phyloP scores from a whole-genome alignment of 1,140 invertebrate species.

The Aphelinus certus region DNA sequence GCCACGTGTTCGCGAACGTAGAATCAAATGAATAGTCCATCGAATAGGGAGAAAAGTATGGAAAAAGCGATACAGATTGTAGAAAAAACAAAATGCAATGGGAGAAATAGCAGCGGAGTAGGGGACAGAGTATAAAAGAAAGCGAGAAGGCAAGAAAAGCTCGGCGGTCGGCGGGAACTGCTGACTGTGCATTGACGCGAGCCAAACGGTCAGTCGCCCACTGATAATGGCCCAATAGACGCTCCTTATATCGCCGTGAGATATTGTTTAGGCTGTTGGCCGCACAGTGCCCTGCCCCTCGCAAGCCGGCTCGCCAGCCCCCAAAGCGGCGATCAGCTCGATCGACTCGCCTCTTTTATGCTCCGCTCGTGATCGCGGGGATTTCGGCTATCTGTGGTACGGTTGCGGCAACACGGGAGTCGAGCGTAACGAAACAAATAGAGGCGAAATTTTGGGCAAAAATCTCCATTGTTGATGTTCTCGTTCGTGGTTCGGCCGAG shows the following conservation, averaged over 20 bases:
- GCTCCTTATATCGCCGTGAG: constrained; percentile 64
- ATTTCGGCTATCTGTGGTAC: no score
- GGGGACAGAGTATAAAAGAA: constrained; percentile 1
- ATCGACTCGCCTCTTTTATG: no score
- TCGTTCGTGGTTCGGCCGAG: no score
- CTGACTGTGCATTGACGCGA: constrained; percentile 61
- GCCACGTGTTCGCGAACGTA: no score
- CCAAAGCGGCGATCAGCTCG: no score
- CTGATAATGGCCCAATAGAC: constrained; percentile 66
- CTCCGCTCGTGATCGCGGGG: no score
- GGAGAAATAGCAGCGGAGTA: constrained; percentile 30
- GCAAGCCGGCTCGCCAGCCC: no score
- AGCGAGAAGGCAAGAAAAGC: constrained; percentile 28
- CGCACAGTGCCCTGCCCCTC: constrained; percentile 36
- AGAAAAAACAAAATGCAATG: constrained; percentile 21
- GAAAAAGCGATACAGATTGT: neutral
- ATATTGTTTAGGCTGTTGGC: constrained; percentile 65
- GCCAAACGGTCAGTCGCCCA: constrained; percentile 61
- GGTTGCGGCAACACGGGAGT: no score
- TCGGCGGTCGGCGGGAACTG: constrained; percentile 44
- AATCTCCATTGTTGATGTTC: no score
- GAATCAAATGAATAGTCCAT: no score
- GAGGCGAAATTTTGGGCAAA: no score
- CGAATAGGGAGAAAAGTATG: neutral
- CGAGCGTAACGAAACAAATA: no score